Base-by-base conservation (phyloP, 2,888 invertebrate genomes). In the Neria commutata region DNA sequence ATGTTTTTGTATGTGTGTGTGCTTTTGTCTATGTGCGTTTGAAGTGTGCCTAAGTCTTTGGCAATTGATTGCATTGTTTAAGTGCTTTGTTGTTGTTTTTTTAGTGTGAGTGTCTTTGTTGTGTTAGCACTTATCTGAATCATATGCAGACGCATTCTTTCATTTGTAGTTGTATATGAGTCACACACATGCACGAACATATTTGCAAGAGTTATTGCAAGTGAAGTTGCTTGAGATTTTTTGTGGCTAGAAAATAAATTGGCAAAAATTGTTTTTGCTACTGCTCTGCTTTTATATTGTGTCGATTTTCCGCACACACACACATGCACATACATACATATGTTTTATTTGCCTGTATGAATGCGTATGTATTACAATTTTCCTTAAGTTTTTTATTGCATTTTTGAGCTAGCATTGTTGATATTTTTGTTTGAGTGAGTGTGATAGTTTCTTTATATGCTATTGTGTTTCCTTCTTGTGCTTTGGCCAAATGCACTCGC, bases 81-180 rank as follows among this genome's bases (percentile, higher is more conserved):
- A 26, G 48, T 48, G 47, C 29, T 46, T 29, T 47, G 50, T 23
- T 42, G 49, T 42, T 50, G 50, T 40, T 33, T 23, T 33, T 42
- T 40, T 33, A 11, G 37, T 24, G 34, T 16, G 37, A 5, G n/a
- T 1, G 14, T 16, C 16, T 4, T 19, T 19, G 10, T 17, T 25
- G 14, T 47, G 21, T 10, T 24, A 23, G 24, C 10, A n/a, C 11
- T 26, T 5, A 47, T n/a, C n/a, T 8, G 8, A 33, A 14, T 8
- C 14, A 33, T 14, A 14, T 33, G 14, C 14, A 14, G 8, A 33
- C 33, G 33, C 14, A 33, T 33, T 33, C 33, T 8, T 14, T 10
- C 14, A 14, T 33, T 10, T 33, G n/a, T n/a, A n/a, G n/a, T n/a
- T n/a, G 23, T 34, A n/a, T 33, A 17, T 33, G 34, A 33, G 16